Conservation (phyloP, 1,140 invertebrate species). For the Littorina saxatilis region DNA sequence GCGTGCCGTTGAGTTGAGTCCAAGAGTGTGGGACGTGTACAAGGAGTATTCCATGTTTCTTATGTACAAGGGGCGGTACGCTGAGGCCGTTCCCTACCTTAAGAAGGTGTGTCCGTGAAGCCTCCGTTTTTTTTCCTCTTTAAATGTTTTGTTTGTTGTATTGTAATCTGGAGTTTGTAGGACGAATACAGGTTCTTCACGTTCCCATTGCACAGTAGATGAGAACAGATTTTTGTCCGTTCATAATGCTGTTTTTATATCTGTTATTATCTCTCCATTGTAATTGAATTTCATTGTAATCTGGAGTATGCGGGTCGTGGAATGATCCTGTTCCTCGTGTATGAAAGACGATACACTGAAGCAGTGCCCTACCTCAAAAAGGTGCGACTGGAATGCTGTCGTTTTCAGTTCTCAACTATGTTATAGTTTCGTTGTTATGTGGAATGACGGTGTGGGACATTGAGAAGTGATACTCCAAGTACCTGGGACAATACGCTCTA, state of each 20-base stretch:
- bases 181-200: not conserved
- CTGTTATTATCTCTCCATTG: not conserved
- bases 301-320: no score
- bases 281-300: not conserved
- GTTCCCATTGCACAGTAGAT: not conserved
- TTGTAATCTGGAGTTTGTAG: not conserved
- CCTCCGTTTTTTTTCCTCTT: not conserved
- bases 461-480: no score
- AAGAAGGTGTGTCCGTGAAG: slow-evolving; percentile 59
- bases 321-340: no score
- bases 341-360: no score
- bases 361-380: no score
- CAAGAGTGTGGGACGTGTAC: slow-evolving; percentile 60
- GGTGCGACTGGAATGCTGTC: no score
- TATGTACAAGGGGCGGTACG: slow-evolving; percentile 36
- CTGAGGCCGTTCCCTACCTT: slow-evolving; percentile 53
- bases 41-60: slow-evolving; percentile 59
- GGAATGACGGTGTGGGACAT: no score
- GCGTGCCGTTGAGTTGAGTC: slow-evolving; percentile 47
- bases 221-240: not conserved
- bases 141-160: not conserved
- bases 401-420: no score
- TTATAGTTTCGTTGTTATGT: no score
- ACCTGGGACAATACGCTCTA: no score
- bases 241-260: not conserved